These are phyloP conservation scores for Eudorcas thomsonii DNA, from an alignment of 2,113 vertebrate species.

Conservation along the genomic window DNA sequence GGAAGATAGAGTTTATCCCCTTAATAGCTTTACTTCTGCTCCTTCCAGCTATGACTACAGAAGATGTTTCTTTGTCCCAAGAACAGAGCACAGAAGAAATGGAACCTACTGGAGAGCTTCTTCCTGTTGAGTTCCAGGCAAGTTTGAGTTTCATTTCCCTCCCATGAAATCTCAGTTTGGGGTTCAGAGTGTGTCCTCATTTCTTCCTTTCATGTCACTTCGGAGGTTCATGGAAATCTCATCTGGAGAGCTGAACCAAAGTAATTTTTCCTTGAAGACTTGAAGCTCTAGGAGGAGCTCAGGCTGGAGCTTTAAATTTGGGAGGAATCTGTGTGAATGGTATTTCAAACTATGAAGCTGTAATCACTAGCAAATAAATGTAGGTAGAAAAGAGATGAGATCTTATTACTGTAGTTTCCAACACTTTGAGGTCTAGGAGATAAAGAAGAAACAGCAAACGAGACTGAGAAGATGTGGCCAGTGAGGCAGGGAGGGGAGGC, in stretches of 20 bases:
- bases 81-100: not conserved
- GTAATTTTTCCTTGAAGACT: not conserved
- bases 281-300: not conserved
- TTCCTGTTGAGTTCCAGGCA: conserved; percentile 40
- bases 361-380: not conserved
- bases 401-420: not conserved
- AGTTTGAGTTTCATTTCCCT: not conserved
- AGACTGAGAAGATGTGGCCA: not conserved
- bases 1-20: not conserved
- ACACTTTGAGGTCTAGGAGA: not conserved
- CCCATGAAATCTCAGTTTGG: not conserved
- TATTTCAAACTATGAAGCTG: not conserved
- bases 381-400: not conserved
- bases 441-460: not conserved
- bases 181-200: not conserved
- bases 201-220: not conserved
- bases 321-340: not conserved
- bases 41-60: not conserved
- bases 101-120: not conserved
- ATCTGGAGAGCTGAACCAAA: not conserved
- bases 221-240: not conserved
- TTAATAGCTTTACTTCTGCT: not conserved
- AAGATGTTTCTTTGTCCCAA: not conserved
- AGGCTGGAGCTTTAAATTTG: not conserved
- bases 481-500: not conserved